Percentiles rank a stretch among this genome's conserved stretches.
Conservation (phyloP, 2,797 vertebrate species). For the Brachyrhaphis roseni region DNA sequence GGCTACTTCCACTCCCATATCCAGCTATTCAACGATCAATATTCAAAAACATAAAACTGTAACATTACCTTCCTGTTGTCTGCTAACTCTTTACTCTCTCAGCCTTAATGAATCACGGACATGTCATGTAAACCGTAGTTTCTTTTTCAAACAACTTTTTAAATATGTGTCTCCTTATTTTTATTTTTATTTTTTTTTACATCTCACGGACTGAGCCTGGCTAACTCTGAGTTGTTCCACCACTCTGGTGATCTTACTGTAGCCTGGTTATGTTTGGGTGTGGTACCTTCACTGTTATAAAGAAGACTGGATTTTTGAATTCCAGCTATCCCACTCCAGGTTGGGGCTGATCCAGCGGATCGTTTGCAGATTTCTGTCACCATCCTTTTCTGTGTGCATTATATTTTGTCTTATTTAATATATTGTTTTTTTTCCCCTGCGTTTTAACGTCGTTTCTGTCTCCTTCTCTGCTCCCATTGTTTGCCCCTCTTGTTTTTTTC, state of each 20-base stretch:
- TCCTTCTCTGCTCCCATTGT: constrained; percentile 37
- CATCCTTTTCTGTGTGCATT: constrained; percentile 1
- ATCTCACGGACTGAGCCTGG: neutral
- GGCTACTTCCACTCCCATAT: neutral
- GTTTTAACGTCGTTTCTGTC: constrained; percentile 49
- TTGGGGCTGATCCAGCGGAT: neutral
- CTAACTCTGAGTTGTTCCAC: neutral
- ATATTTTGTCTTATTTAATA: constrained; percentile 32
- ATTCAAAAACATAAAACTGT: neutral
- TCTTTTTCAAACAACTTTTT: neutral
- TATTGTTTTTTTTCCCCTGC: constrained; percentile 2
- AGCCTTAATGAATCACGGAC: neutral
- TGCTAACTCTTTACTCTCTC: neutral
- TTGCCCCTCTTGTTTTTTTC: constrained; percentile 45
- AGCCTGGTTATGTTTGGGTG: neutral
- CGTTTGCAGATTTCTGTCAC: neutral
- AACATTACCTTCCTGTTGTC: neutral
- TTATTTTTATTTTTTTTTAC: neutral
- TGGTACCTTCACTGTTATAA: neutral
- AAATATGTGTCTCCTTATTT: neutral
- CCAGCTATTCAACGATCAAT: neutral
- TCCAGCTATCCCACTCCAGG: neutral
- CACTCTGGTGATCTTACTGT: neutral
- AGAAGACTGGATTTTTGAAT: neutral
- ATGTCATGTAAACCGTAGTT: neutral